A percentile compares a stretch with the other conserved stretches of the same genome.
Evolutionary conservation across 2,888 invertebrate species (phyloP).

Genomic region (Ormyrus nitidulus): DNA sequence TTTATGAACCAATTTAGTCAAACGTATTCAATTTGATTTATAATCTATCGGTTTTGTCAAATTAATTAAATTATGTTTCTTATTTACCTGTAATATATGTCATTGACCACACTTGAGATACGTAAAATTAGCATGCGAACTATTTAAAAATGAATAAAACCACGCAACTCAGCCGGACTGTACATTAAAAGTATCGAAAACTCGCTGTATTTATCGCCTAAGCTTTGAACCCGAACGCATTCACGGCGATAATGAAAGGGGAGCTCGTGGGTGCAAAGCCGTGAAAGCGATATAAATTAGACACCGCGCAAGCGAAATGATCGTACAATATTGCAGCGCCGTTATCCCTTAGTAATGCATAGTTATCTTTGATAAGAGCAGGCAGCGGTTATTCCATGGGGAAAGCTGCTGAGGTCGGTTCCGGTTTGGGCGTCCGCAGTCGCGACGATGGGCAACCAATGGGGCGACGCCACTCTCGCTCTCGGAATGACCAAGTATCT

Average conservation of each 20-base stretch:
- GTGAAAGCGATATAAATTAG: background rate
- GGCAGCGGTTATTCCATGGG: constrained; percentile 77
- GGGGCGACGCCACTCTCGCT: constrained; percentile 79
- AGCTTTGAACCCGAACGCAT: no score
- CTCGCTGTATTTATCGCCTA: no score
- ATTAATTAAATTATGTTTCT: background rate
- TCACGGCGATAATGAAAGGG: no score
- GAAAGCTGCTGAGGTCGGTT: constrained; percentile 77
- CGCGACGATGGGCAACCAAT: constrained; percentile 79
- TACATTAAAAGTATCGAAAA: no score
- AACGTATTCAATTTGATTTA: background rate
- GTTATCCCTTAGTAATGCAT: constrained; percentile 18
- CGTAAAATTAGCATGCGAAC: no score
- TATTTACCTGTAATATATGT: background rate
- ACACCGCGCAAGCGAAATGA: no score
- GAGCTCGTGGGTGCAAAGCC: no score
- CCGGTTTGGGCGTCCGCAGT: constrained; percentile 80
- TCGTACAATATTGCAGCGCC: no score
- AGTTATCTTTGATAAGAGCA: constrained; percentile 54
- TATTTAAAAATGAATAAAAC: no score
- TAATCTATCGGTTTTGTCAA: background rate
- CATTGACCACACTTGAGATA: no score
- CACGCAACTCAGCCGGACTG: no score
- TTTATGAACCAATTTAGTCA: no score
- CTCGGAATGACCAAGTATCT: constrained; percentile 79